Conservation (phyloP, 2,113 vertebrate species). For the Grallaria varia region DNA sequence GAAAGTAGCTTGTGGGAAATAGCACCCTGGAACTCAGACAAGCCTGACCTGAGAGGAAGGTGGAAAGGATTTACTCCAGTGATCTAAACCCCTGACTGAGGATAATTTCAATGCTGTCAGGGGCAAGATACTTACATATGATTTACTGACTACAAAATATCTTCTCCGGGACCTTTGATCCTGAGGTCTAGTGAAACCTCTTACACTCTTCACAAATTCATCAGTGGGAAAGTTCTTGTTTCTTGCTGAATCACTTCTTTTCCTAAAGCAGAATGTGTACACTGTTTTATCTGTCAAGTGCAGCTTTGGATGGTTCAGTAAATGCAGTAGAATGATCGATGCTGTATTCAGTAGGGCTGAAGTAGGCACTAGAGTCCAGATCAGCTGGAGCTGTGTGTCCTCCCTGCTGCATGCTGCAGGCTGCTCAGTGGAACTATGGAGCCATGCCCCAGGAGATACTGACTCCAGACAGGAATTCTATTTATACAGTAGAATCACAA, state of each 20-base stretch:
- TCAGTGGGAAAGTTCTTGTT: background rate
- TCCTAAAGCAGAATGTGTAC: background rate
- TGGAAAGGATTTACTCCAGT: background rate
- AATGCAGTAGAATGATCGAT: background rate
- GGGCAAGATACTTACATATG: background rate
- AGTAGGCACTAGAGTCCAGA: background rate
- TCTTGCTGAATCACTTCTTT: background rate
- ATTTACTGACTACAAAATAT: background rate
- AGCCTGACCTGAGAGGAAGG: background rate
- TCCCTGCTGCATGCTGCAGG: fast-evolving
- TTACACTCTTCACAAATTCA: background rate
- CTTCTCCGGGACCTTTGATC: background rate
- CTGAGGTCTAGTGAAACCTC: background rate
- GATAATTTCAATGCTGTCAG: background rate
- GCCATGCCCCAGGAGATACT: background rate
- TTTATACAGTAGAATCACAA: background rate
- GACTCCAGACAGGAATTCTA: background rate
- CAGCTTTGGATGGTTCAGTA: background rate
- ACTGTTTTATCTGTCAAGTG: background rate
- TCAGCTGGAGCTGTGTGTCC: background rate
- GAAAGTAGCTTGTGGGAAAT: background rate
- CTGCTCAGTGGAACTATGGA: background rate
- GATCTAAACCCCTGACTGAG: background rate
- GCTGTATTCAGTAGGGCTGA: background rate
- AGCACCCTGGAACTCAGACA: background rate